Conservation (phyloP, 2,888 invertebrate genomes). For the Sinhomidia bicolor region DNA sequence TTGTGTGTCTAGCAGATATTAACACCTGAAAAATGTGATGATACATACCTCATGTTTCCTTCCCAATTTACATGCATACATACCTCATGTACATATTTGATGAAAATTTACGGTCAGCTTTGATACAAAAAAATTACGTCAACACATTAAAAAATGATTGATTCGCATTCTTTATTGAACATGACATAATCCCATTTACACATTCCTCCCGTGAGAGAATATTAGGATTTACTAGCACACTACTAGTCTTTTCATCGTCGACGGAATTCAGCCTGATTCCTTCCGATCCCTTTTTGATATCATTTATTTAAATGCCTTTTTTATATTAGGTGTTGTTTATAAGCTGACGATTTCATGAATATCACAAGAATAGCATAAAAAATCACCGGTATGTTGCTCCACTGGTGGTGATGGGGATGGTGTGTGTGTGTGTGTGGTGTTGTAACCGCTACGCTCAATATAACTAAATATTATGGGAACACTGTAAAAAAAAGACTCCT, state of each 20-base stretch:
- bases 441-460: background rate
- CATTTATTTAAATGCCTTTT: constrained; percentile 15
- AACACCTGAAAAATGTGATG: no score
- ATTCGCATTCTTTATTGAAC: constrained; percentile 19
- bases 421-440: no score
- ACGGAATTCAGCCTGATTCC: constrained; percentile 17
- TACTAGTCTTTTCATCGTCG: no score
- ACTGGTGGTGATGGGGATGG: background rate
- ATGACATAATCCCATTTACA: background rate
- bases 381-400: background rate
- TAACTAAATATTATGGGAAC: background rate
- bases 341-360: background rate
- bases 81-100: background rate
- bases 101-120: constrained; percentile 5
- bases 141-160: constrained; percentile 43
- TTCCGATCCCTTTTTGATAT: background rate
- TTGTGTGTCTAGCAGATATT: no score
- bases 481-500: background rate
- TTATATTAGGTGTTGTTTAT: background rate
- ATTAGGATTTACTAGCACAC: constrained; percentile 1
- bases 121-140: background rate
- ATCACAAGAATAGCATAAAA: background rate
- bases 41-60: no score
- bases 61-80: no score
- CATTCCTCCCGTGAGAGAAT: background rate